These are phyloP conservation scores for Silvanus unidentatus DNA, from an alignment of 2,888 invertebrate genomes.

Conservation along the genomic window DNA sequence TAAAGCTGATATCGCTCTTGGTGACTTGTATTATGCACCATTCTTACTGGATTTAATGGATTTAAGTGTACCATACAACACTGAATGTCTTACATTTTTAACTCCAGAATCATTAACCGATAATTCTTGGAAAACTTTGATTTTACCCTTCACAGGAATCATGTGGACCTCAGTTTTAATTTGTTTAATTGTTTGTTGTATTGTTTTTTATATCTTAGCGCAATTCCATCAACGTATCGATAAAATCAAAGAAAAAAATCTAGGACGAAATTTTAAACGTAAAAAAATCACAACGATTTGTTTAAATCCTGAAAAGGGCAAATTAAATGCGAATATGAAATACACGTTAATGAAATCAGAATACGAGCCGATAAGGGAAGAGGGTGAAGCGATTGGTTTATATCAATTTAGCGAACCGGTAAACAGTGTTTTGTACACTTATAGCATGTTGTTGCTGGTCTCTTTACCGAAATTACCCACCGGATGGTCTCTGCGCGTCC, in stretches of 20 bases:
- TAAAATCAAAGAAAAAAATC: conserved; percentile 19
- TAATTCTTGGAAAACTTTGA: conserved; percentile 78
- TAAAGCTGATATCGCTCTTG: conserved; percentile 66
- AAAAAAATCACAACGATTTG: conserved; percentile 7
- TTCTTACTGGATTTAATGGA: conserved; percentile 65
- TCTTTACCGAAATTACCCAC: conserved; percentile 70
- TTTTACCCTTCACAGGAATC: conserved; percentile 65
- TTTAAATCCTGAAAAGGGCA: conserved; percentile 11
- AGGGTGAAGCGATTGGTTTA: conserved; percentile 48
- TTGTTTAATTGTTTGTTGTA: conserved; percentile 60
- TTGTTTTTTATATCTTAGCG: conserved; percentile 61
- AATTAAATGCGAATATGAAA: conserved; percentile 32
- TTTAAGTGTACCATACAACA: conserved; percentile 70
- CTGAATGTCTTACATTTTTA: conserved; percentile 76
- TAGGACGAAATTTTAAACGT: conserved; percentile 18
- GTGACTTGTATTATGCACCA: conserved; percentile 70
- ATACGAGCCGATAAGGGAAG: conserved; percentile 28
- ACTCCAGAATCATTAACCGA: conserved; percentile 76
- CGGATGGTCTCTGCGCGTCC: conserved; percentile 72
- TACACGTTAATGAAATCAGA: conserved; percentile 37
- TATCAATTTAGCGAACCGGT: conserved; percentile 67
- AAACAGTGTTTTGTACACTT: conserved; percentile 73
- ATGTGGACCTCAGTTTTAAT: conserved; percentile 72
- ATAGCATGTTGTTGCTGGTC: conserved; percentile 74
- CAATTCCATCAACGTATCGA: conserved; percentile 50